A percentile compares a stretch with the other conserved stretches of the same genome.
These are phyloP conservation scores for Melanotaenia nigrans DNA, from an alignment of 2,797 vertebrate species.

Conservation along the genomic window DNA sequence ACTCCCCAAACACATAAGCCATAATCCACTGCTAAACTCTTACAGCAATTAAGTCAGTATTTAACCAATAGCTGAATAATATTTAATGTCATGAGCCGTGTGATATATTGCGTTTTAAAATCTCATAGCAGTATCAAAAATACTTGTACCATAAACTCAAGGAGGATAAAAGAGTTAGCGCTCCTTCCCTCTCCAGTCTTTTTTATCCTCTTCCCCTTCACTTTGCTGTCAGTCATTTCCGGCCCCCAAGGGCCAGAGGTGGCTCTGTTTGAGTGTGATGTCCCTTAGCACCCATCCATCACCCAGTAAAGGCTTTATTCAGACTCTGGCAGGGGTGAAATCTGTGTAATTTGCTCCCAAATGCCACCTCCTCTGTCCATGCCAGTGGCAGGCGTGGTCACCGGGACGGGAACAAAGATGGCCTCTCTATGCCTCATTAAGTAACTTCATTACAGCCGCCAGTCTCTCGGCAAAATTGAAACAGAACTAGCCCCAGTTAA, in stretches of 20 bases:
- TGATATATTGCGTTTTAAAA: neutral
- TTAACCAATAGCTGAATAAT: conserved; percentile 2
- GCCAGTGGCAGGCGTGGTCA: conserved; percentile 78
- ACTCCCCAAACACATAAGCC: neutral
- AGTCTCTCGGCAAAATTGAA: conserved; percentile 53
- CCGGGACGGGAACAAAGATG: conserved; percentile 75
- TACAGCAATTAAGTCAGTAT: neutral
- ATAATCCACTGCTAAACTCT: neutral
- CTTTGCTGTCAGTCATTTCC: conserved; percentile 69
- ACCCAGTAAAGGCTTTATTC: conserved; percentile 78
- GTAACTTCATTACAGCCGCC: conserved; percentile 74
- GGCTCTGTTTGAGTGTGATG: conserved; percentile 66
- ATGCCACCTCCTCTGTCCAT: conserved; percentile 72
- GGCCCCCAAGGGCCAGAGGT: conserved; percentile 66
- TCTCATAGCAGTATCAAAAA: conserved; percentile 1
- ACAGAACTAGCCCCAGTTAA: conserved; percentile 65
- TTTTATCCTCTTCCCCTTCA: conserved; percentile 47
- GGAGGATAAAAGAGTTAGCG: conserved; percentile 24
- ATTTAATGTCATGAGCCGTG: conserved; percentile 5
- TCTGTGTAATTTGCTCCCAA: conserved; percentile 82
- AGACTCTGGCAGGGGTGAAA: conserved; percentile 84
- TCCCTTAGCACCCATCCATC: conserved; percentile 80
- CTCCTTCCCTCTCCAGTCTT: conserved; percentile 45
- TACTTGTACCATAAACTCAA: neutral
- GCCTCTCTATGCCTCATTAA: conserved; percentile 82